Evolutionary conservation across 1,140 invertebrate species (phyloP), one percentile per base, ranked within the genome.

Genomic region (Akabosia matsudoensis): DNA sequence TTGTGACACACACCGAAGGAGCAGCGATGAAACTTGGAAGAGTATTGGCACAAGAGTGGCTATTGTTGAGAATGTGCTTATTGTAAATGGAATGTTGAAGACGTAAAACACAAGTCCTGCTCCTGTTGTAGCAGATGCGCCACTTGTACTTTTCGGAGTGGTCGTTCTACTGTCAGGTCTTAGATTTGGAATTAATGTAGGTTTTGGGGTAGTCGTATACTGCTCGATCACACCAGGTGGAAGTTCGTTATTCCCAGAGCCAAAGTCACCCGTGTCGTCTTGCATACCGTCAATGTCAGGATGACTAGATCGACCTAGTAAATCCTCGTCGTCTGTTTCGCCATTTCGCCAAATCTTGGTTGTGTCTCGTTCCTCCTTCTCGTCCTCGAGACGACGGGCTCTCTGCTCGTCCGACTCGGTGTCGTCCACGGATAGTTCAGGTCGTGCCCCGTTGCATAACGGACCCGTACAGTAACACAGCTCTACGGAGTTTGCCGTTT

Each of bases 391-490:
- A 14, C 24, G 33, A 24, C 4, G 16, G 2, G 33, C 3, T 3
- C 3, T 3, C 14, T 34, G 33, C 37, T 72, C 70, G n/a, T 72
- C 70, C 33, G 70, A 72, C 31, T 34, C 33, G 7, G 33, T 13
- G 3, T 34, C 33, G 14, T 72, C 70, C 16, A 45, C 3, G 3
- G 45, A 22, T 3, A 72, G 34, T 3, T 72, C 37, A 26, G 70
- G 33, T 51, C 37, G 33, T 33, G 82, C 81, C 13, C 84, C 83
- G 72, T 89, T 89, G 82, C 88, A 89, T 0, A 88, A 83, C n/a
- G 85, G 82, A 13, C 85, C 85, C 10, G 83, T 84, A 79, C 88
- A 89, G 4, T 86, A 86, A 76, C 88, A 89, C 4, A 85, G 85
- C 79, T 85, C 85, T 26, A 86, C 85, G 2, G 82, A 83, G 76